phyloP scores from a whole-genome alignment of 2,113 vertebrate genomes.

The Takifugu bimaculatus region DNA sequence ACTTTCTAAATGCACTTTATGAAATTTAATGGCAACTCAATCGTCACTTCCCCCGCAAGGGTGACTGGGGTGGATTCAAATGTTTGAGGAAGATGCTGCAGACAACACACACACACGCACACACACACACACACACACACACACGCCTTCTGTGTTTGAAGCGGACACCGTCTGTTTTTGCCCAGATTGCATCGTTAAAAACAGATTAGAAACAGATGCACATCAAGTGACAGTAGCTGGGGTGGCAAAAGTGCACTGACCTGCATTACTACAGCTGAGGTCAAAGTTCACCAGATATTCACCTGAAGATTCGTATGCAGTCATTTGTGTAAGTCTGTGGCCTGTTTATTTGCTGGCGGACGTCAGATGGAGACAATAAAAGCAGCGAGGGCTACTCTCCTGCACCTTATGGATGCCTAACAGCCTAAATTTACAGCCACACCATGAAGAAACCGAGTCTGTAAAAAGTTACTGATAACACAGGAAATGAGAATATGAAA shows the following conservation, averaged over 20 bases:
- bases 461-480: no score
- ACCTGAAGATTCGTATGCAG: neutral
- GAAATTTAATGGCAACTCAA: constrained; percentile 32
- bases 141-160: constrained; percentile 63
- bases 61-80: constrained; percentile 53
- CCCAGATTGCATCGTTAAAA: constrained; percentile 56
- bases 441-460: no score
- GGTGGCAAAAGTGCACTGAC: constrained; percentile 40
- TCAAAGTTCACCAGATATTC: constrained; percentile 23
- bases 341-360: no score
- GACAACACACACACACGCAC: constrained; percentile 54
- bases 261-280: constrained; percentile 22
- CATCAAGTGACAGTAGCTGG: constrained; percentile 49
- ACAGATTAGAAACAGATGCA: constrained; percentile 70
- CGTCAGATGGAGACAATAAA: no score
- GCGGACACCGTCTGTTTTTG: constrained; percentile 63
- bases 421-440: no score
- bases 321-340: no score
- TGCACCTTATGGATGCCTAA: no score
- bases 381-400: no score
- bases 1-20: constrained; percentile 28
- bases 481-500: no score
- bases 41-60: constrained; percentile 55
- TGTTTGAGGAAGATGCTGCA: constrained; percentile 63
- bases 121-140: constrained; percentile 53